These are phyloP conservation scores for Anagyrus pseudococci DNA, from an alignment of 2,888 invertebrate genomes.

Conservation along the genomic window DNA sequence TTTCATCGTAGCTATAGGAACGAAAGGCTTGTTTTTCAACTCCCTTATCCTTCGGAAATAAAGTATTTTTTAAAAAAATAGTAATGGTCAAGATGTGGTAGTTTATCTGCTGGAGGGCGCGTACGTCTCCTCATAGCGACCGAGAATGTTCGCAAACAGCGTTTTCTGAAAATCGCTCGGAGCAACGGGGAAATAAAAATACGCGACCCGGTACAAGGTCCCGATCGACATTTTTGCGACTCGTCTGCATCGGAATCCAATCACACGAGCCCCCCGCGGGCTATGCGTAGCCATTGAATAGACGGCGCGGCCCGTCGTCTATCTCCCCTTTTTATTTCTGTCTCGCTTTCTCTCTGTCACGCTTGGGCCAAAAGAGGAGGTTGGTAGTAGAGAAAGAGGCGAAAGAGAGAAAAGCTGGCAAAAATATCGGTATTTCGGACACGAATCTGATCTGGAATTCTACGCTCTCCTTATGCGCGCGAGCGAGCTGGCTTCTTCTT, in stretches of 20 bases:
- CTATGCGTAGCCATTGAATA: background rate
- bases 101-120: no score
- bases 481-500: no score
- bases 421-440: conserved; percentile 25
- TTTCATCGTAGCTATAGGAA: no score
- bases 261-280: background rate
- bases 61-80: no score
- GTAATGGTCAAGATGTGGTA: no score
- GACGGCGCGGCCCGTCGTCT: background rate
- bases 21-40: no score
- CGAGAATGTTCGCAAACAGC: no score
- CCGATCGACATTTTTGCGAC: background rate
- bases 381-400: background rate
- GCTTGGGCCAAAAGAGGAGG: background rate
- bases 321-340: background rate
- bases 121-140: no score
- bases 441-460: conserved; percentile 32
- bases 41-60: no score
- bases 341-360: background rate
- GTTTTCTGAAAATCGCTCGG: no score
- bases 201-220: background rate
- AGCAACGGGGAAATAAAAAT: background rate
- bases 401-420: background rate
- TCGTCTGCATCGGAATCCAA: conserved; percentile 15
- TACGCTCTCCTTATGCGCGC: conserved; percentile 30